Base-by-base conservation (phyloP, 1,140 invertebrate genomes). In the Calliopsis andreniformis region DNA sequence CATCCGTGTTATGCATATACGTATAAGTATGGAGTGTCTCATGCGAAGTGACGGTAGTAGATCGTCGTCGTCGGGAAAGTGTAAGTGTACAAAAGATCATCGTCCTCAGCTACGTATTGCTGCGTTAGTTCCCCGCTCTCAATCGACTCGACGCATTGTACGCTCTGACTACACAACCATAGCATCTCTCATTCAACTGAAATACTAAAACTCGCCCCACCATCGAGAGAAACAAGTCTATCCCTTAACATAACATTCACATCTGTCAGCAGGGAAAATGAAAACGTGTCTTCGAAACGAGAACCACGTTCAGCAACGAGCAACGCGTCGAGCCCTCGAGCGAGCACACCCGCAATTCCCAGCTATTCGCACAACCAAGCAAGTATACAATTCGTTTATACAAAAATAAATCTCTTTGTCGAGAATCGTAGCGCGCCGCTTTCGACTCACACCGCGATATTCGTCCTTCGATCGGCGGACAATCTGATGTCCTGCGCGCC, bases 331-430 rank as follows among this genome's bases (percentile, higher is more conserved):
- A 84, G 55, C 39, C 25, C 14, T 12, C 43, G 20, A 42, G 70
- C 35, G 47, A 42, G 25, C 2, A 14, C 25, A 67, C 30, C 42
- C 43, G 28, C 43, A 47, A 51, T 79, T 83, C 47, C 68, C 77
- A 80, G 78, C 64, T 82, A 78, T 86, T 86, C 77, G 81, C 86
- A 88, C 88, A 90, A 90, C 87, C 87, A 89, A 91, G 83, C 87
- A 82, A 87, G 73, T 88, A 83, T 89, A 89, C 80, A 82, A 85
- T 86, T 88, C 83, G 67, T 87, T 68, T 75, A 75, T 91, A 90
- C 71, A 91, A 91, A 91, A 90, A 91, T 90, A 91, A 91, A 87
- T 88, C 86, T 90, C 89, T 89, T 80, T 87, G 69, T 79, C 79
- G 84, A 42, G 67, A 82, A 78, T 83, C 53, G 47, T 76, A 79